These are phyloP conservation scores for Amaurobius ferox DNA, from an alignment of 2,888 invertebrate genomes.

Conservation along the genomic window DNA sequence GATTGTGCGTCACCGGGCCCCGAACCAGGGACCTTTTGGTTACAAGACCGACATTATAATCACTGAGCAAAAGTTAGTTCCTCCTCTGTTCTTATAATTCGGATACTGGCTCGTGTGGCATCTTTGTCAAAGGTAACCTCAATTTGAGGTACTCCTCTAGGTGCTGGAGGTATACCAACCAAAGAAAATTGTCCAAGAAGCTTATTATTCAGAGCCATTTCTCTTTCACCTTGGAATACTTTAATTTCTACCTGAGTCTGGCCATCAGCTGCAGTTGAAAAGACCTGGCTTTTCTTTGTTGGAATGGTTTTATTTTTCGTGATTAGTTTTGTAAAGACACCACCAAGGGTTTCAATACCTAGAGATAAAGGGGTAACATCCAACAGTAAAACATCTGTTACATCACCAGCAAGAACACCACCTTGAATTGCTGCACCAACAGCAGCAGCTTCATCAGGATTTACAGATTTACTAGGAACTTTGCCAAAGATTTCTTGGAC, in stretches of 20 bases:
- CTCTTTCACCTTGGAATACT: slow-evolving; percentile 98
- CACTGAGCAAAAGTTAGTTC: no score
- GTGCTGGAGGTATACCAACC: slow-evolving; percentile 94
- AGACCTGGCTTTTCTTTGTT: slow-evolving; percentile 97
- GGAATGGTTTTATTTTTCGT: slow-evolving; percentile 98
- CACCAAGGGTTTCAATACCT: slow-evolving; percentile 98
- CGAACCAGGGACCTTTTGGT: no score
- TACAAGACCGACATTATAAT: no score
- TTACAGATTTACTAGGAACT: slow-evolving; percentile 94
- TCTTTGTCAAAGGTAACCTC: slow-evolving; percentile 99
- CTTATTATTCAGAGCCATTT: slow-evolving; percentile 98
- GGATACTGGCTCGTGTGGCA: no score
- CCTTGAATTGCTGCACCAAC: slow-evolving; percentile 99
- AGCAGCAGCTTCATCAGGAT: slow-evolving; percentile 99
- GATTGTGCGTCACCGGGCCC: no score
- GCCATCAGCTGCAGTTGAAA: slow-evolving; percentile 99
- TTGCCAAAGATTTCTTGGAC: slow-evolving; percentile 96
- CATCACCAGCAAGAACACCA: slow-evolving; percentile 95
- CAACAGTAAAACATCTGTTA: slow-evolving; percentile 96
- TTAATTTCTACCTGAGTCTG: slow-evolving; percentile 99
- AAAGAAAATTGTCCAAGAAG: slow-evolving; percentile 94
- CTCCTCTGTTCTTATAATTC: no score
- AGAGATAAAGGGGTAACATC: slow-evolving; percentile 99
- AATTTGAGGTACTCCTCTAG: slow-evolving; percentile 95
- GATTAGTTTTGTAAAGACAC: slow-evolving; percentile 95